These are phyloP conservation scores for Heliconius ismenius DNA, from an alignment of 2,888 invertebrate genomes.

Conservation along the genomic window DNA sequence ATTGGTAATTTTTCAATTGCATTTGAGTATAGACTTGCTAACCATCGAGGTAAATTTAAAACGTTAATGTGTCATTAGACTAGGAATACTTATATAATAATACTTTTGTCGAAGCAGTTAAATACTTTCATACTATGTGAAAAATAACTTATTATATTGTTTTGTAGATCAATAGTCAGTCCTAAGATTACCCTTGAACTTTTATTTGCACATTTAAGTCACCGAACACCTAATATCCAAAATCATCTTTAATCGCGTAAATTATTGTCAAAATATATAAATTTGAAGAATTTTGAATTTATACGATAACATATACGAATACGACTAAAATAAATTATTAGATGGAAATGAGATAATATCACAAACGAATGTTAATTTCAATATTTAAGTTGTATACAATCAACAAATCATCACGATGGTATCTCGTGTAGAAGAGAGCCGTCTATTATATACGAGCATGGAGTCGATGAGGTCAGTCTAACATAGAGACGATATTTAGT, in stretches of 20 bases:
- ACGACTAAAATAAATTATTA: slow-evolving; percentile 7
- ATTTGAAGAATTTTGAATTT: background rate
- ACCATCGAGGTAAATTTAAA: slow-evolving; percentile 14
- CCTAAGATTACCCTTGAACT: background rate
- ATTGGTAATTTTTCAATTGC: slow-evolving; percentile 39
- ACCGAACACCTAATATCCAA: background rate
- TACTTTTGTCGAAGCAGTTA: background rate
- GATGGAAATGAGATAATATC: slow-evolving; percentile 54
- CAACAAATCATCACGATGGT: slow-evolving; percentile 79
- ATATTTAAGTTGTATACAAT: slow-evolving; percentile 76
- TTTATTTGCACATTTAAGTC: background rate
- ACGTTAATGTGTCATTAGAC: background rate
- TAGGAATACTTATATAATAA: background rate
- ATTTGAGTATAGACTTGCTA: slow-evolving; percentile 23
- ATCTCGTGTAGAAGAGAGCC: slow-evolving; percentile 75
- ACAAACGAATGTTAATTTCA: slow-evolving; percentile 79
- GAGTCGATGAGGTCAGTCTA: slow-evolving; percentile 68
- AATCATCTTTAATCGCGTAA: background rate
- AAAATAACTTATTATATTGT: background rate
- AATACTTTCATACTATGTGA: background rate
- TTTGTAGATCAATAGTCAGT: background rate
- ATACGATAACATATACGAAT: too few relatives aligned
- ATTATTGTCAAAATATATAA: background rate
- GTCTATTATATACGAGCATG: slow-evolving; percentile 62
- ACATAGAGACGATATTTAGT: slow-evolving; percentile 64